Conservation (phyloP, 2,888 invertebrate genomes). For the Athripsodes cinereus region DNA sequence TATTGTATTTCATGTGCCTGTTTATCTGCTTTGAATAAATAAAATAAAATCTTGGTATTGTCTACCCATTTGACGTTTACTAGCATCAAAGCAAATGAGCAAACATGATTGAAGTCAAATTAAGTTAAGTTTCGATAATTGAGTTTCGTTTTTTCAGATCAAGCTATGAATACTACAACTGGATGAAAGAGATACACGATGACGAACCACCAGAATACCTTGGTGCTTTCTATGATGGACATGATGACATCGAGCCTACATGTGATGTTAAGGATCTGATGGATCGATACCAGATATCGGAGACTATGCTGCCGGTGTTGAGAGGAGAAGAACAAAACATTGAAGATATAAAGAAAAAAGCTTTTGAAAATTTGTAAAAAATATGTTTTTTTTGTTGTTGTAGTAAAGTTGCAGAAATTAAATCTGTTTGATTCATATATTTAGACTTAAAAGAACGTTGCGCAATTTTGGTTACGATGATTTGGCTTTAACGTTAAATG, state of each 20-base stretch:
- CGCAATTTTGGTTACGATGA: too few relatives aligned
- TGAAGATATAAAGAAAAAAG: conserved; percentile 7
- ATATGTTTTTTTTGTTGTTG: too few relatives aligned
- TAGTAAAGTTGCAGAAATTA: too few relatives aligned
- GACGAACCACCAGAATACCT: conserved; percentile 34
- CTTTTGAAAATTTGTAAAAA: conserved; percentile 3
- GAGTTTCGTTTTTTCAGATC: conserved; percentile 31
- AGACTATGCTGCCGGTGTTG: conserved; percentile 11
- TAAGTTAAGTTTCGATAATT: too few relatives aligned
- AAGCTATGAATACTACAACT: conserved; percentile 33
- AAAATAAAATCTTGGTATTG: too few relatives aligned
- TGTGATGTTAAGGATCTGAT: conserved; percentile 1
- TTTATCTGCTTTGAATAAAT: too few relatives aligned
- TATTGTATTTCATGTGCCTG: conserved; percentile 10
- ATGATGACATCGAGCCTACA: not conserved
- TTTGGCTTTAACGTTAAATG: too few relatives aligned
- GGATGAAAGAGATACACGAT: conserved; percentile 32
- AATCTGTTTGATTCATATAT: too few relatives aligned
- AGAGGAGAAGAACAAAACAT: not conserved
- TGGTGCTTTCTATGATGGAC: not conserved
- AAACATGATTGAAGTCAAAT: too few relatives aligned
- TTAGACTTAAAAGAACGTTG: too few relatives aligned
- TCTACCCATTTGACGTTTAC: too few relatives aligned
- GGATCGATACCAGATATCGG: conserved; percentile 1
- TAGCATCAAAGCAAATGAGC: too few relatives aligned